Evolutionary conservation across 2,888 invertebrate genomes (phyloP).

Genomic region (Erebia aethiops): DNA sequence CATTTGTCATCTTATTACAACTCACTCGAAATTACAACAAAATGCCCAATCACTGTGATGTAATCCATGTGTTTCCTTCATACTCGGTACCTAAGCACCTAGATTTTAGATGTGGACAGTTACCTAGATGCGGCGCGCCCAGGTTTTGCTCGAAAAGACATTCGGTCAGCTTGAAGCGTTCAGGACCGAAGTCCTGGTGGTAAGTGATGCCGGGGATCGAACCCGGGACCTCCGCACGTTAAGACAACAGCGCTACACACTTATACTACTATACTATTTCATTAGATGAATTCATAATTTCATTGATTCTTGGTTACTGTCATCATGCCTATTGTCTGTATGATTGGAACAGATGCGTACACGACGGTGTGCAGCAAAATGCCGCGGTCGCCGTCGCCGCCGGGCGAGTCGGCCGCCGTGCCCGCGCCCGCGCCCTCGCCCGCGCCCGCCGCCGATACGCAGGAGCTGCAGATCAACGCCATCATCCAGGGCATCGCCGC

Average conservation of each 20-base stretch:
- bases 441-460: constrained; percentile 59
- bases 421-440: constrained; percentile 42
- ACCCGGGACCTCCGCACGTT: too few species aligned
- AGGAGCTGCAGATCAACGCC: constrained; percentile 77
- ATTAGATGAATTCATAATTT: too few species aligned
- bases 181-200: constrained; percentile 97
- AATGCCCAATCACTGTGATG: constrained; percentile 49
- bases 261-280: too few species aligned
- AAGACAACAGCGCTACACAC: too few species aligned
- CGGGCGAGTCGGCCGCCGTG: constrained; percentile 43
- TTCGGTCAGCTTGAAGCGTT: constrained; percentile 96
- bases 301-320: too few species aligned
- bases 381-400: constrained; percentile 69
- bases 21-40: neutral
- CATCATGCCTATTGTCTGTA: neutral
- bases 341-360: constrained; percentile 66
- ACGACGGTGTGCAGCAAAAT: constrained; percentile 75
- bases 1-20: constrained; percentile 3
- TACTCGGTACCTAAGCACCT: too few species aligned
- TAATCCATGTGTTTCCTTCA: neutral
- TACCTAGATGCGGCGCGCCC: constrained; percentile 85
- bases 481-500: constrained; percentile 75
- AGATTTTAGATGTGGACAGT: constrained; percentile 1
- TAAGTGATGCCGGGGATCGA: too few species aligned
- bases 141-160: constrained; percentile 97